phyloP scores from a whole-genome alignment of 2,888 invertebrate species.

The Mythimna pallens region DNA sequence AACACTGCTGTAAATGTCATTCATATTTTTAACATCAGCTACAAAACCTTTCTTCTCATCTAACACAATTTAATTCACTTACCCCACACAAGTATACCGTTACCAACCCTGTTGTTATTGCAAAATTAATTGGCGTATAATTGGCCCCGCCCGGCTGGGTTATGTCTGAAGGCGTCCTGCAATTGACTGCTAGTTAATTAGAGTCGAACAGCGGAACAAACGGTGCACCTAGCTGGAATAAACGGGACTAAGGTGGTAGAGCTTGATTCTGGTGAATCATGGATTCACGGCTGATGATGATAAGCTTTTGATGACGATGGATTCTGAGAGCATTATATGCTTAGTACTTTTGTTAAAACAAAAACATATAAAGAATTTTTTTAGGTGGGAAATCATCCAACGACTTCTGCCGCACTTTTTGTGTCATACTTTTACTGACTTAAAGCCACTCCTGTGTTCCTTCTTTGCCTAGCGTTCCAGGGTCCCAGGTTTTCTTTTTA shows the following conservation, averaged over 20 bases:
- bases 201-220: constrained; percentile 80
- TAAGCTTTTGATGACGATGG: not conserved
- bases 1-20: not conserved
- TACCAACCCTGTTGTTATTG: constrained; percentile 78
- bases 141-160: constrained; percentile 82
- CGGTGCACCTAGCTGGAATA: constrained; percentile 72
- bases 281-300: constrained; percentile 5
- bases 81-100: constrained; percentile 49
- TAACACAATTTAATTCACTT: constrained; percentile 47
- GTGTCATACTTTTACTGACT: no score
- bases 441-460: no score
- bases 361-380: no score
- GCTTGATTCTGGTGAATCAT: constrained; percentile 21
- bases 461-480: no score
- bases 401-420: no score
- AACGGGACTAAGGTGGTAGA: constrained; percentile 59
- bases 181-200: constrained; percentile 89
- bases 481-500: no score
- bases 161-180: constrained; percentile 86
- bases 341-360: no score
- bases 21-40: not conserved
- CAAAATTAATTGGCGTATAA: constrained; percentile 89
- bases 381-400: no score
- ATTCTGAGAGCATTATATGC: no score
- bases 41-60: not conserved